A percentile compares a stretch with the other conserved stretches of the same genome.
Evolutionary conservation across 2,888 invertebrate genomes (phyloP).

Genomic region (Therioaphis trifolii): DNA sequence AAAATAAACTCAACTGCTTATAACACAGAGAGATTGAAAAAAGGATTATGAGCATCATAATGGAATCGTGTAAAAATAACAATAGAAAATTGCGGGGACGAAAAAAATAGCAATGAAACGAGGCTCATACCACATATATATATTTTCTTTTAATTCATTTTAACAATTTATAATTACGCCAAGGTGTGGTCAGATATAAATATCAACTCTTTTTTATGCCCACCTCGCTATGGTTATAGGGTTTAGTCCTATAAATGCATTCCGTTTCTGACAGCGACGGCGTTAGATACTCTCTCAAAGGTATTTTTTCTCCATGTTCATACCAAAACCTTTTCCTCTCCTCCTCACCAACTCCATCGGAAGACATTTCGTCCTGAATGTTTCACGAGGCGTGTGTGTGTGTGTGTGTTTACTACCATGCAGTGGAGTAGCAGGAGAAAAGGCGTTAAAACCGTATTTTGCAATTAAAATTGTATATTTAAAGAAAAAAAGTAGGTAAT

Average conservation of each 20-base stretch:
- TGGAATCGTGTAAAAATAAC: slow-evolving; percentile 48
- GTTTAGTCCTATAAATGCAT: slow-evolving; percentile 34
- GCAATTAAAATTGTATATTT: slow-evolving; percentile 50
- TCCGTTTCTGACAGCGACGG: slow-evolving; percentile 1
- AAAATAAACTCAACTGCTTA: slow-evolving; percentile 8
- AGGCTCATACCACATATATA: slow-evolving; percentile 5
- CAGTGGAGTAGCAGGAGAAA: not conserved
- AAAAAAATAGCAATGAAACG: slow-evolving; percentile 36
- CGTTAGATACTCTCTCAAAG: slow-evolving; percentile 6
- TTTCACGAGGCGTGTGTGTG: slow-evolving; percentile 11
- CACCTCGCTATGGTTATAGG: not conserved
- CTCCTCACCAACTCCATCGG: not conserved
- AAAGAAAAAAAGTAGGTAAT: slow-evolving; percentile 34
- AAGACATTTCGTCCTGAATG: slow-evolving; percentile 30
- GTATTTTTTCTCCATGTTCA: slow-evolving; percentile 30
- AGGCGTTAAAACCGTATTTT: slow-evolving; percentile 37
- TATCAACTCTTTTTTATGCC: slow-evolving; percentile 21
- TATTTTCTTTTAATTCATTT: slow-evolving; percentile 58
- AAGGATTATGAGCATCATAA: slow-evolving; percentile 27
- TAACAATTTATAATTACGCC: slow-evolving; percentile 48
- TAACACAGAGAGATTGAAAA: slow-evolving; percentile 11
- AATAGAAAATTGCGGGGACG: slow-evolving; percentile 28
- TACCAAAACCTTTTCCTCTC: not conserved
- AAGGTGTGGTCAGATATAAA: not conserved
- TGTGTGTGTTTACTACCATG: not conserved